A percentile compares a stretch with the other conserved stretches of the same genome.
These are phyloP conservation scores for Myotis davidii DNA, from an alignment of 2,113 vertebrate genomes.

Conservation along the genomic window DNA sequence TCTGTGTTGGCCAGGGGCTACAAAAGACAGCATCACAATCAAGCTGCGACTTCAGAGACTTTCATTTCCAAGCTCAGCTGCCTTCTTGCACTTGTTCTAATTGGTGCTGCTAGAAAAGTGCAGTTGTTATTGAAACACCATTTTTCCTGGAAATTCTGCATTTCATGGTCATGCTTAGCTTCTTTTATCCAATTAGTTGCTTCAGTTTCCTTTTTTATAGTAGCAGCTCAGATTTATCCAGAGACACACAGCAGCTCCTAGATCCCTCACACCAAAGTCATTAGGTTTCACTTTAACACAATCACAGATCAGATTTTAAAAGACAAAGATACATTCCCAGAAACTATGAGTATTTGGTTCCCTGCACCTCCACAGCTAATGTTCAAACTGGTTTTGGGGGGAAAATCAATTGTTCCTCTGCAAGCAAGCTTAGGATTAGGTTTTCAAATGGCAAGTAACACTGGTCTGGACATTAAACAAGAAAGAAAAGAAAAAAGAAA, in stretches of 20 bases:
- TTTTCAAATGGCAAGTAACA: slow-evolving; percentile 35
- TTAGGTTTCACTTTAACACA: not conserved
- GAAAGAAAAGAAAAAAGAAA: not conserved
- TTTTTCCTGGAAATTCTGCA: slow-evolving; percentile 37
- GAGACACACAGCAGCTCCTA: not conserved
- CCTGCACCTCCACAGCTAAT: not conserved
- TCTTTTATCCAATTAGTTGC: slow-evolving; percentile 26
- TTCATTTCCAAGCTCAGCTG: not conserved
- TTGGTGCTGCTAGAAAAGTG: not conserved
- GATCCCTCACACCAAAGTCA: not conserved
- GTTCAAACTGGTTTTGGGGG: slow-evolving; percentile 6
- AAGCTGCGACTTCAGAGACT: not conserved
- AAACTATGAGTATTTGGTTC: not conserved
- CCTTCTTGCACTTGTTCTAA: slow-evolving; percentile 38
- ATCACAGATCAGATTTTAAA: slow-evolving; percentile 38
- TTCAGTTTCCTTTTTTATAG: not conserved
- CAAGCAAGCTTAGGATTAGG: not conserved
- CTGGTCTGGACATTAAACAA: not conserved
- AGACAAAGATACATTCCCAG: slow-evolving; percentile 11
- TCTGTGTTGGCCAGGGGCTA: not conserved
- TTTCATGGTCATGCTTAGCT: not conserved
- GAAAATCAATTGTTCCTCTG: slow-evolving; percentile 52
- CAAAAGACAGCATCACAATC: not conserved
- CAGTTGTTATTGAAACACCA: not conserved
- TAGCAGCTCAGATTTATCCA: not conserved